A percentile compares a stretch with the other conserved stretches of the same genome.
Conservation (phyloP, 1,140 invertebrate species). For the Hydropsyche tenuis region DNA sequence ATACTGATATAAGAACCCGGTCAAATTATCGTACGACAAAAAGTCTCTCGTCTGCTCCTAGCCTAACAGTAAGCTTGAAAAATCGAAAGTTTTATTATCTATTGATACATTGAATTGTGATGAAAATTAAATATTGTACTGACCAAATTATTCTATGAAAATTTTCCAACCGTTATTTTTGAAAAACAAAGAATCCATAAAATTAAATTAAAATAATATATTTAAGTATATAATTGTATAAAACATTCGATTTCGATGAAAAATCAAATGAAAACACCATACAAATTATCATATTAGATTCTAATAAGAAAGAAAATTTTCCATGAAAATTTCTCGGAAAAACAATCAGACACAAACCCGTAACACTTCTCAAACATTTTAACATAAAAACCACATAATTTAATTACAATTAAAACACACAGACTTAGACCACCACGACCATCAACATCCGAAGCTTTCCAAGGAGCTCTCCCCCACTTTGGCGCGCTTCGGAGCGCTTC, state of each 20-base stretch:
- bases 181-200: too few species aligned
- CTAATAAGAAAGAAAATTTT: background rate
- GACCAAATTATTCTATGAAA: too few species aligned
- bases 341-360: background rate
- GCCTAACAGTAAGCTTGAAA: too few species aligned
- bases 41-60: too few species aligned
- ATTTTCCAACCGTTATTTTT: too few species aligned
- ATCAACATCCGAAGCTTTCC: conserved; percentile 6
- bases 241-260: background rate
- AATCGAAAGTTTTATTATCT: too few species aligned
- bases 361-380: background rate
- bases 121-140: too few species aligned
- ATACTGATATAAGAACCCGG: too few species aligned
- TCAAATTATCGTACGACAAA: too few species aligned
- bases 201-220: background rate
- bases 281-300: background rate
- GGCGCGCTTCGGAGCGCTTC: background rate
- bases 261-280: background rate
- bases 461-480: conserved; percentile 29
- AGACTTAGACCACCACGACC: background rate
- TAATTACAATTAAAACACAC: background rate
- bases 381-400: background rate
- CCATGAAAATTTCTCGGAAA: background rate
- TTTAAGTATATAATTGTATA: background rate
- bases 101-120: too few species aligned